Percentiles rank a stretch among this genome's conserved stretches.
These are phyloP conservation scores for Hexactinellida sp. DNA, from an alignment of 37 sponge, comb jelly and placozoan species.

Conservation along the genomic window DNA sequence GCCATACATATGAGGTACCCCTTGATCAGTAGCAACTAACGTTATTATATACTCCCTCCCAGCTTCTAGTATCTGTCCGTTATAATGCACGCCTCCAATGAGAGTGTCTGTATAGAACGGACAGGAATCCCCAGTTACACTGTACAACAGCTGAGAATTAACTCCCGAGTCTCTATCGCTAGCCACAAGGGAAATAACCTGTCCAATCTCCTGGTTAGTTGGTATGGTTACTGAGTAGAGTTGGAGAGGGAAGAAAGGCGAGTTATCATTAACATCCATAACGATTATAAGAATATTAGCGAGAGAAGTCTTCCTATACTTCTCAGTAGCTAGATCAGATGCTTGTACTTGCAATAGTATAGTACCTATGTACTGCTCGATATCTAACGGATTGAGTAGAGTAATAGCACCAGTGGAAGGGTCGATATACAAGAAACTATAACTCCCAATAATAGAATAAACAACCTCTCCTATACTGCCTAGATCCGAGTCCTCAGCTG, in stretches of 20 bases:
- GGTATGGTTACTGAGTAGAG: not conserved
- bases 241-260: not conserved
- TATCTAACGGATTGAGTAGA: not conserved
- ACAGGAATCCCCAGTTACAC: not conserved
- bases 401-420: not conserved
- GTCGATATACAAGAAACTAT: not conserved
- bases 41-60: not conserved
- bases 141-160: not conserved
- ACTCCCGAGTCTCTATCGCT: not conserved
- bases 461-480: slow-evolving; percentile 1
- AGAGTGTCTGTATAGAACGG: not conserved
- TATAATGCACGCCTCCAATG: not conserved
- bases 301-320: not conserved
- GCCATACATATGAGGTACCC: not conserved
- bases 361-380: not conserved
- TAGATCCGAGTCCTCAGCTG: slow-evolving; percentile 10
- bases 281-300: not conserved
- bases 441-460: not conserved
- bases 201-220: not conserved
- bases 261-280: slow-evolving; percentile 16
- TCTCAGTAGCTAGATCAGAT: not conserved
- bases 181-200: not conserved
- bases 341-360: not conserved
- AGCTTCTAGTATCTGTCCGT: not conserved
- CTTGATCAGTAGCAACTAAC: not conserved